These are phyloP conservation scores for Zaprionus kolodkinae DNA, from an alignment of 1,140 invertebrate species.

Conservation along the genomic window DNA sequence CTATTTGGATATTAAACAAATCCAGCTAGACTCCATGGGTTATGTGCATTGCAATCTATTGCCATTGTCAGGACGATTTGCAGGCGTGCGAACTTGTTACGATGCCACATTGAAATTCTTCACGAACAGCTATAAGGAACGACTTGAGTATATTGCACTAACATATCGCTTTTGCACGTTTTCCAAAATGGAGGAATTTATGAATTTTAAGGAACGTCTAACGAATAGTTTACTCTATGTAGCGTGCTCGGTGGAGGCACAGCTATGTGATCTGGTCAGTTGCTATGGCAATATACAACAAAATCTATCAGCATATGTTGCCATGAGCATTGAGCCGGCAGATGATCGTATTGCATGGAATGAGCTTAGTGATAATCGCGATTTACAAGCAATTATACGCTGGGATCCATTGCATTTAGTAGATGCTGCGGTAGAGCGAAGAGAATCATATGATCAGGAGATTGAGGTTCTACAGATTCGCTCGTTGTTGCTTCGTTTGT, in stretches of 20 bases:
- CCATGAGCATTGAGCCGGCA: slow-evolving; percentile 84
- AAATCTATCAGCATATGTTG: slow-evolving; percentile 71
- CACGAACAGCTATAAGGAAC: slow-evolving; percentile 94
- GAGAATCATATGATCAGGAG: slow-evolving; percentile 81
- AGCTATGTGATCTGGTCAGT: slow-evolving; percentile 90
- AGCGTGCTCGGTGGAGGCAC: slow-evolving; percentile 90
- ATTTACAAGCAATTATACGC: slow-evolving; percentile 86
- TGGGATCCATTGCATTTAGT: slow-evolving; percentile 86
- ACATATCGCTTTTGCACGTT: slow-evolving; percentile 98
- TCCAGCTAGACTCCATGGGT: slow-evolving; percentile 96
- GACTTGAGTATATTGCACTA: slow-evolving; percentile 94
- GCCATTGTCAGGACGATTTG: slow-evolving; percentile 88
- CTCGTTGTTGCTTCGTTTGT: slow-evolving; percentile 66
- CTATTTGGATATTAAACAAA: slow-evolving; percentile 95
- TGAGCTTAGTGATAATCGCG: slow-evolving; percentile 86
- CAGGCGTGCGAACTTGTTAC: slow-evolving; percentile 87
- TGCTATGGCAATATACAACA: slow-evolving; percentile 74
- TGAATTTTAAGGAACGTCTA: slow-evolving; percentile 92
- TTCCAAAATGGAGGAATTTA: slow-evolving; percentile 95
- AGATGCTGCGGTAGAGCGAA: slow-evolving; percentile 57
- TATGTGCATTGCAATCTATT: slow-evolving; percentile 92
- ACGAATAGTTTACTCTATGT: slow-evolving; percentile 93
- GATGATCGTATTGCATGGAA: slow-evolving; percentile 85
- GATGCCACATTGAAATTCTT: slow-evolving; percentile 93
- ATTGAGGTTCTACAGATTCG: slow-evolving; percentile 77